Evolutionary conservation across 2,797 vertebrate species (phyloP).

Genomic region (Vipera latastei): DNA sequence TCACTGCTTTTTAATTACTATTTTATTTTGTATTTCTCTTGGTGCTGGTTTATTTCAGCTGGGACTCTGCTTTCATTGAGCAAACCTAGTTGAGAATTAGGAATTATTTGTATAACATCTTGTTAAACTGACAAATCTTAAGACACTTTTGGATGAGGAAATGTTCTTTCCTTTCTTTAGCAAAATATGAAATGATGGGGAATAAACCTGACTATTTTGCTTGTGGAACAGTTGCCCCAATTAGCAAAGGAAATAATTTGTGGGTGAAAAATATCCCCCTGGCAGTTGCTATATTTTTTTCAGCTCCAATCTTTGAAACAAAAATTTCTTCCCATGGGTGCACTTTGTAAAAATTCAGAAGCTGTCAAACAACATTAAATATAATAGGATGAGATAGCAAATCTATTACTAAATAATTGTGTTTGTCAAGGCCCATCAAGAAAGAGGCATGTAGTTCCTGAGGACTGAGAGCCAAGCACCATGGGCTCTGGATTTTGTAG

Average conservation of each 20-base stretch:
- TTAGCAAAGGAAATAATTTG: not conserved
- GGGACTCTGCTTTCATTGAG: no score
- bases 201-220: not conserved
- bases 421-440: conserved; percentile 42
- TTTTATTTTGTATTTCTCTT: no score
- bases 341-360: conserved; percentile 22
- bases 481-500: no score
- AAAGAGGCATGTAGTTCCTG: not conserved
- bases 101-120: no score
- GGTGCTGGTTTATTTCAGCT: no score
- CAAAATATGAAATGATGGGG: no score
- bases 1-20: no score
- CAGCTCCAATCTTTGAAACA: conserved; percentile 27
- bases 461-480: conserved; percentile 5
- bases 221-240: not conserved
- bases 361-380: not conserved
- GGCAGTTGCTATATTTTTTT: not conserved
- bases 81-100: no score
- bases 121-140: no score
- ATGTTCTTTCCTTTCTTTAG: no score
- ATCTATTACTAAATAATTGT: conserved; percentile 53
- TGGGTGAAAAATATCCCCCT: not conserved
- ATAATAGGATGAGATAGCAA: conserved; percentile 39
- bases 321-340: conserved; percentile 13
- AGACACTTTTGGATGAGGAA: no score